phyloP scores from a whole-genome alignment of 2,113 vertebrate genomes.

The Platysternon megacephalum region DNA sequence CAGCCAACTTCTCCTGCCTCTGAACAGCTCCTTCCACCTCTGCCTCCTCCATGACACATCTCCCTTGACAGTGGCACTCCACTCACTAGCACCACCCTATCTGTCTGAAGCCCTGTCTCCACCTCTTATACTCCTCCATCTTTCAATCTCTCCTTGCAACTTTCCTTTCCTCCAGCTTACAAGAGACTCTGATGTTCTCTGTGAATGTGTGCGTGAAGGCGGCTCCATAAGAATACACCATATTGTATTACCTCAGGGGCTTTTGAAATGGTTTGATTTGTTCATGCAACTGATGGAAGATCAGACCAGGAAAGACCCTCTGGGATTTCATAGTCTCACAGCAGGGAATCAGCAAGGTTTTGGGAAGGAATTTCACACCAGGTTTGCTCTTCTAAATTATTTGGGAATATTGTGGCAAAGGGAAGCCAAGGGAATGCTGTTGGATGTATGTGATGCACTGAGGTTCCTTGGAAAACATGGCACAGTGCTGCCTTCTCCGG shows the following conservation, averaged over 20 bases:
- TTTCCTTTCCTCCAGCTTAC: no score
- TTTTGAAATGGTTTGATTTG: no score
- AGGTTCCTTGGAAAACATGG: not conserved
- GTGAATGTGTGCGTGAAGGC: no score
- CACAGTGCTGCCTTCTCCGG: not conserved
- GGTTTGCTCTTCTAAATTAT: slow-evolving; percentile 6
- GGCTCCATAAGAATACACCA: no score
- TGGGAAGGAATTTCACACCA: slow-evolving; percentile 11
- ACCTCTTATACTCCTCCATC: not conserved
- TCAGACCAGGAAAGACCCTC: no score
- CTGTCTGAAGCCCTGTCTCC: not conserved
- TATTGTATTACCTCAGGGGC: no score
- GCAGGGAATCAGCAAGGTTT: no score
- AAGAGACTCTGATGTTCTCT: no score
- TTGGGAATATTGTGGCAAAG: slow-evolving; percentile 30
- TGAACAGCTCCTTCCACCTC: no score
- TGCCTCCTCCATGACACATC: not conserved
- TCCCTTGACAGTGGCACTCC: not conserved
- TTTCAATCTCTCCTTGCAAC: not conserved
- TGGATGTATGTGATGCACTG: not conserved
- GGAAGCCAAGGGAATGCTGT: not conserved
- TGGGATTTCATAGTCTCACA: no score
- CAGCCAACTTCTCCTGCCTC: not conserved
- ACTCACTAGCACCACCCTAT: not conserved
- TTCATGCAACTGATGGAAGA: no score